Percentiles rank a stretch among this genome's conserved stretches.
Evolutionary conservation across 2,888 invertebrate genomes (phyloP).

Genomic region (Stenchaetothrips biformis): DNA sequence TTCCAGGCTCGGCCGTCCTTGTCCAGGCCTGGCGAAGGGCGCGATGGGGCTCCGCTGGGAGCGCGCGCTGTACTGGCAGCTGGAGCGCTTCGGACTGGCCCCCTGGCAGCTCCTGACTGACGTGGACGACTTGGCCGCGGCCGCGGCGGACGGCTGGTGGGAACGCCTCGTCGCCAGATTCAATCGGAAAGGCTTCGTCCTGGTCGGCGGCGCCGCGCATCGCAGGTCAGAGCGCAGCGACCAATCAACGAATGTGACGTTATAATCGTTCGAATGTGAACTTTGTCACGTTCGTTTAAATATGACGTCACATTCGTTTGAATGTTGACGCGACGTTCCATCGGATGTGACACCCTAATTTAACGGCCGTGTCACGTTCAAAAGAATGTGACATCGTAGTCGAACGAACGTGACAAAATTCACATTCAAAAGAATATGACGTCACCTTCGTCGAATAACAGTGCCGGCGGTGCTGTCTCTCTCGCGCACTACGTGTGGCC

Average conservation of each 20-base stretch:
- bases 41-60: neutral
- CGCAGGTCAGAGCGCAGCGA: neutral
- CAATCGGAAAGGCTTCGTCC: neutral
- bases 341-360: too few species aligned
- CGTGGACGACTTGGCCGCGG: neutral
- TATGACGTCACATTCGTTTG: too few species aligned
- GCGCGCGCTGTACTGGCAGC: neutral
- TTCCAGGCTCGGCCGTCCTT: neutral
- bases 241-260: neutral
- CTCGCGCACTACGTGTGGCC: too few species aligned
- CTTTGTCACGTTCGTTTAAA: too few species aligned
- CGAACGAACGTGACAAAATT: too few species aligned
- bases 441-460: too few species aligned
- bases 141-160: neutral
- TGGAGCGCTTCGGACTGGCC: neutral
- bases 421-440: too few species aligned
- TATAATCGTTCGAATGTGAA: too few species aligned
- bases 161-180: neutral
- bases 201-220: neutral
- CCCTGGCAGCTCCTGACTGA: constrained; percentile 1
- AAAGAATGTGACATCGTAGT: too few species aligned
- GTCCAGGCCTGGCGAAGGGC: constrained; percentile 1
- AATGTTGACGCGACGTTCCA: too few species aligned
- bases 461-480: too few species aligned
- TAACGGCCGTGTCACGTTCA: too few species aligned